A percentile compares a stretch with the other conserved stretches of the same genome.
Evolutionary conservation across 2,888 invertebrate species (phyloP).

Genomic region (Cosmia pyralina): DNA sequence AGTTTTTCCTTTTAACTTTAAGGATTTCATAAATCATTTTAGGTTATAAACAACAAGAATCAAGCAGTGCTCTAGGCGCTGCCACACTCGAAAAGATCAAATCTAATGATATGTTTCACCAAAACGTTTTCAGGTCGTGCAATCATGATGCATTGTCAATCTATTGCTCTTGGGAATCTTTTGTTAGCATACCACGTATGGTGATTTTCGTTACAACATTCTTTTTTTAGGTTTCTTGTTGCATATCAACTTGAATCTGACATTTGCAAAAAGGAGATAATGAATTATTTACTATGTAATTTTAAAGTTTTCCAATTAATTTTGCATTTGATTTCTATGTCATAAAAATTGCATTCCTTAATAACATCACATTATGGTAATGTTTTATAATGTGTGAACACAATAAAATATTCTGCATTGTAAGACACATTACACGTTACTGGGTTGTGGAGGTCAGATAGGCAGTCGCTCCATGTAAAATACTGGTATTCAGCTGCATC

Average conservation of each 20-base stretch:
- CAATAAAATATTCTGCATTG: not conserved
- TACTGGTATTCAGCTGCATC: too few relatives aligned
- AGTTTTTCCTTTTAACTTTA: constrained; percentile 23
- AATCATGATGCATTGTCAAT: constrained; percentile 78
- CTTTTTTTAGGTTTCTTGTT: not conserved
- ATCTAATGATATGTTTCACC: constrained; percentile 78
- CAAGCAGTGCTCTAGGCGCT: constrained; percentile 59
- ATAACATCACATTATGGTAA: constrained; percentile 6
- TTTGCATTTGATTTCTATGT: not conserved
- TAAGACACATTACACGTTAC: too few relatives aligned
- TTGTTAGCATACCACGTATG: constrained; percentile 62
- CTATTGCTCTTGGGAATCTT: constrained; percentile 74
- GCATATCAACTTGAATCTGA: constrained; percentile 25
- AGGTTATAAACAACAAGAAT: constrained; percentile 64
- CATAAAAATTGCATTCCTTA: not conserved
- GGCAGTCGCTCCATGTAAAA: too few relatives aligned
- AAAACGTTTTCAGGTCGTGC: constrained; percentile 75
- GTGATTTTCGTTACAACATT: constrained; percentile 30
- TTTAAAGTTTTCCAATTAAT: constrained; percentile 12
- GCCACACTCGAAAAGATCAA: constrained; percentile 77
- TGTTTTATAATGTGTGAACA: not conserved
- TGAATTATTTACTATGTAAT: constrained; percentile 11
- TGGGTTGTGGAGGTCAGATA: too few relatives aligned
- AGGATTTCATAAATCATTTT: constrained; percentile 69
- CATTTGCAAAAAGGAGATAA: constrained; percentile 26